phyloP scores from a whole-genome alignment of 2,797 vertebrate species.

The Chaenodraco wilsoni region DNA sequence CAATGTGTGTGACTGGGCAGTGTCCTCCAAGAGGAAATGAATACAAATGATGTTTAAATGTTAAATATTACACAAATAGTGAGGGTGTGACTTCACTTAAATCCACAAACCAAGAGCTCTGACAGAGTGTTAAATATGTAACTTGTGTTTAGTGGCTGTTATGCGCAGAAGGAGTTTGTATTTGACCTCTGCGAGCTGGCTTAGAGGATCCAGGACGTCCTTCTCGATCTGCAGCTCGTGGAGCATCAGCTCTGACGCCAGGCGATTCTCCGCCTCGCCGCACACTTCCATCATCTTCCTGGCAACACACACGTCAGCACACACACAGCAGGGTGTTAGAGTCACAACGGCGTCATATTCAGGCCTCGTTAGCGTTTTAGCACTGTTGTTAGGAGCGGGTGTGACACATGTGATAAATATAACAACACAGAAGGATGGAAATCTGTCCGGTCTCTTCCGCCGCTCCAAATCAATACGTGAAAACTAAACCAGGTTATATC shows the following conservation, averaged over 20 bases:
- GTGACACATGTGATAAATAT: slow-evolving; percentile 11
- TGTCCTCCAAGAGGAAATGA: not conserved
- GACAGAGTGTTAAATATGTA: slow-evolving; percentile 19
- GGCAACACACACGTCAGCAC: slow-evolving; percentile 30
- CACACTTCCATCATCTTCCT: slow-evolving; percentile 98
- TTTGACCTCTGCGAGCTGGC: slow-evolving; percentile 91
- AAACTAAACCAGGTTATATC: slow-evolving; percentile 45
- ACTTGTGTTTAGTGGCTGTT: not conserved
- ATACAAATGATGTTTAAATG: too few species aligned
- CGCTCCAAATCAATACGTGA: slow-evolving; percentile 25
- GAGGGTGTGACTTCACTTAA: not conserved
- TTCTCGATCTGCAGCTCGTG: slow-evolving; percentile 95
- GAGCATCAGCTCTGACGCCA: slow-evolving; percentile 93
- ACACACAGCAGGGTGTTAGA: not conserved
- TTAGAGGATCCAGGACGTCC: slow-evolving; percentile 93
- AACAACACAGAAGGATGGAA: slow-evolving; percentile 13
- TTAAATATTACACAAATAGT: not conserved
- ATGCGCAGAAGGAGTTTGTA: not conserved
- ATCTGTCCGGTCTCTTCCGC: slow-evolving; percentile 18
- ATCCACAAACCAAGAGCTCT: slow-evolving; percentile 5
- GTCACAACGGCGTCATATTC: not conserved
- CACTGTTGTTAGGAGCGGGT: not conserved
- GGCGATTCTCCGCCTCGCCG: slow-evolving; percentile 93
- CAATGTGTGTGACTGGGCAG: not conserved
- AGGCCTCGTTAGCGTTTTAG: slow-evolving; percentile 7